Conservation (phyloP, 2,888 invertebrate species). For the Megalurothrips usitatus region DNA sequence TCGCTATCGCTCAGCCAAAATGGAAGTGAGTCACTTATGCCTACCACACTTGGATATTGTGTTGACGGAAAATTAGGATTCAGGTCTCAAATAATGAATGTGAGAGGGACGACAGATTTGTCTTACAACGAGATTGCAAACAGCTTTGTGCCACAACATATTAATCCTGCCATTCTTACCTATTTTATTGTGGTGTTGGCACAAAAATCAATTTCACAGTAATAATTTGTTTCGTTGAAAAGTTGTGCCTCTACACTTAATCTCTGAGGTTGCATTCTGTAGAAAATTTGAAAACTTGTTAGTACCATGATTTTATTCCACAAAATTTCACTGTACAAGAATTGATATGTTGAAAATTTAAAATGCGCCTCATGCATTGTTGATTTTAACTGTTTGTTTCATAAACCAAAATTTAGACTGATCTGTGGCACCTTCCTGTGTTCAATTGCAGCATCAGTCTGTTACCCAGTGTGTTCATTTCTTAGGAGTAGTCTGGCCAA, state of each 20-base stretch:
- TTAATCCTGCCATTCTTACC: conserved; percentile 20
- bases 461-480: conserved; percentile 17
- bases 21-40: conserved; percentile 20
- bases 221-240: background rate
- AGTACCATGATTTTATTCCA: background rate
- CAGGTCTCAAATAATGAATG: background rate
- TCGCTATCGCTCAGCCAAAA: too few relatives aligned
- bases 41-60: background rate
- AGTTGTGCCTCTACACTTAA: conserved; percentile 5
- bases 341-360: background rate
- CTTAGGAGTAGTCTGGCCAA: conserved; percentile 1
- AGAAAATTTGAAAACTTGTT: background rate
- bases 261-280: conserved; percentile 3
- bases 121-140: background rate
- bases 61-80: background rate
- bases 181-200: conserved; percentile 16
- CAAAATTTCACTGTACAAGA: background rate
- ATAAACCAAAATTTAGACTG: conserved; percentile 18
- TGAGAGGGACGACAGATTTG: background rate
- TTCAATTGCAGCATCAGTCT: conserved; percentile 6
- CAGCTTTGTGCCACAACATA: conserved; percentile 16
- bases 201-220: background rate
- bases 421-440: conserved; percentile 16
- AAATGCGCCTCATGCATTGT: background rate
- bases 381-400: background rate